Evolutionary conservation across 1,140 invertebrate genomes (phyloP).

Genomic region (Megalonaias nervosa): DNA sequence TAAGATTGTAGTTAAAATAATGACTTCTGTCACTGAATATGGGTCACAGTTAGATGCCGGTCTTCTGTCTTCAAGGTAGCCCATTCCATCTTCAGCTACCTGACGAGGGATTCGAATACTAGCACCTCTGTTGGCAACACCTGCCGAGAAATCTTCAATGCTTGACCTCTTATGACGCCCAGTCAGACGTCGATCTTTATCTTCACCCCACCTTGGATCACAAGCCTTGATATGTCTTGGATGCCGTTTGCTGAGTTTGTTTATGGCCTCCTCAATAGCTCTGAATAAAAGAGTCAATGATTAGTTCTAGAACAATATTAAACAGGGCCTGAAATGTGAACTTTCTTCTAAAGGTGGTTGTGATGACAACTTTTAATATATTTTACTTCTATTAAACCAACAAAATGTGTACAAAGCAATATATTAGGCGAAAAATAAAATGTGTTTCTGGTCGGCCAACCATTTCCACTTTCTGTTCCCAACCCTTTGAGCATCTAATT

Average conservation of each 20-base stretch:
- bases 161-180: slow-evolving; percentile 72
- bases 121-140: slow-evolving; percentile 74
- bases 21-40: slow-evolving; percentile 76
- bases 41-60: slow-evolving; percentile 97
- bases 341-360: too few species aligned
- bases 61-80: slow-evolving; percentile 94
- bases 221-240: slow-evolving; percentile 90
- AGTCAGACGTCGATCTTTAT: slow-evolving; percentile 73
- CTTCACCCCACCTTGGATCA: slow-evolving; percentile 79
- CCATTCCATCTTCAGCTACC: slow-evolving; percentile 87
- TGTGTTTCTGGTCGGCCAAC: too few species aligned
- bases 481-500: too few species aligned
- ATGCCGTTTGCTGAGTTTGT: slow-evolving; percentile 87
- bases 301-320: too few species aligned
- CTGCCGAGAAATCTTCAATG: slow-evolving; percentile 70
- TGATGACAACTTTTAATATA: too few species aligned
- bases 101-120: slow-evolving; percentile 76
- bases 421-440: too few species aligned
- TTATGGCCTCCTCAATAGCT: slow-evolving; percentile 75
- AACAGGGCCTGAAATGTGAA: too few species aligned
- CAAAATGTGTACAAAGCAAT: too few species aligned
- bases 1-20: slow-evolving; percentile 62
- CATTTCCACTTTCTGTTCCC: too few species aligned
- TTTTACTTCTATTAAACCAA: too few species aligned
- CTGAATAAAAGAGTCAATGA: slow-evolving; percentile 41